Evolutionary conservation across 2,888 invertebrate genomes (phyloP).

Genomic region (Cheilosia soror): DNA sequence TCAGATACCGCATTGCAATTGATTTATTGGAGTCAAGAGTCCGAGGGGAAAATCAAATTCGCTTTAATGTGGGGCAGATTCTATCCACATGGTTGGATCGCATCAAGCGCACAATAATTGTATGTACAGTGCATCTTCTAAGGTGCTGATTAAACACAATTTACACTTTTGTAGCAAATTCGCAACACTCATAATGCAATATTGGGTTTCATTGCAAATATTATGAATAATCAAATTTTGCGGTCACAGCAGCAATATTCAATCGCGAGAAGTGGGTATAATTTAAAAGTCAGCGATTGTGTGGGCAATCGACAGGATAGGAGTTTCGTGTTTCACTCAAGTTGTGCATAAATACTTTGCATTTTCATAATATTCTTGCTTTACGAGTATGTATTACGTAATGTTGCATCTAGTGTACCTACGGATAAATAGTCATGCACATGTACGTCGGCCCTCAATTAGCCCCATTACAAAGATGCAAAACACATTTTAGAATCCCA

Average conservation of each 20-base stretch:
- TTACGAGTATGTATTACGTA: constrained; percentile 12
- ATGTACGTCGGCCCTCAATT: constrained; percentile 52
- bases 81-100: constrained; percentile 16
- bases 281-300: constrained; percentile 1
- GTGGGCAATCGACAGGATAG: constrained; percentile 9
- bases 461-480: constrained; percentile 60
- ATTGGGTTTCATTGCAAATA: constrained; percentile 23
- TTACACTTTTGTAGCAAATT: constrained; percentile 15
- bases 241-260: not conserved
- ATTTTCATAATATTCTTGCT: not conserved
- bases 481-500: constrained; percentile 62
- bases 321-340: constrained; percentile 25
- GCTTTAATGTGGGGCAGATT: constrained; percentile 32
- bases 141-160: constrained; percentile 14
- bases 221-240: constrained; percentile 14
- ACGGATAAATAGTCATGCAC: not conserved
- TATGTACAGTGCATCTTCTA: not conserved
- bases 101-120: not conserved
- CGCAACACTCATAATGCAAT: not conserved
- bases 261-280: not conserved
- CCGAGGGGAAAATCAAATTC: constrained; percentile 30
- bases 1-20: constrained; percentile 15
- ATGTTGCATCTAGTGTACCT: constrained; percentile 6
- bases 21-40: constrained; percentile 37
- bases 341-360: constrained; percentile 12